Conservation (phyloP, 2,113 vertebrate species). For the Cinclus cinclus region DNA sequence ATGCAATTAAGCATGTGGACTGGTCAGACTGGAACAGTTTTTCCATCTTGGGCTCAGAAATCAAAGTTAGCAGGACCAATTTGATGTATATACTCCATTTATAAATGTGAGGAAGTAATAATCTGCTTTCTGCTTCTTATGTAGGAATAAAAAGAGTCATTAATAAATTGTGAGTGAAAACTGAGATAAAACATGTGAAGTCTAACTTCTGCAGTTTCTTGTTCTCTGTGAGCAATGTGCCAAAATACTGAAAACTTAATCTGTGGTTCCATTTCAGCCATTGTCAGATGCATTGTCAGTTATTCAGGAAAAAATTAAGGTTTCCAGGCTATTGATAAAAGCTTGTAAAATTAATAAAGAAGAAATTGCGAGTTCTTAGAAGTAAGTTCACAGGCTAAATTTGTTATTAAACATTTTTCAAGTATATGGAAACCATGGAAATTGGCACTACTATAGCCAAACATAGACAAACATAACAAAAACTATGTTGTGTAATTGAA, state of each 20-base stretch:
- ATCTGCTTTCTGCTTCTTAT: neutral
- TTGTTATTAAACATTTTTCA: neutral
- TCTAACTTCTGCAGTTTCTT: neutral
- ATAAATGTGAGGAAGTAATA: neutral
- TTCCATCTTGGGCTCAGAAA: neutral
- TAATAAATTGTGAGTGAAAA: constrained; percentile 24
- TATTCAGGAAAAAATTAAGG: neutral
- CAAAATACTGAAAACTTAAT: neutral
- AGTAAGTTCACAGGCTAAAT: neutral
- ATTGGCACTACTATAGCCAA: neutral
- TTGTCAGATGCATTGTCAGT: neutral
- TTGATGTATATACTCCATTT: neutral
- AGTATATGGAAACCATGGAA: neutral
- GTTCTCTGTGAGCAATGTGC: neutral
- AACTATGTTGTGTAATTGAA: neutral
- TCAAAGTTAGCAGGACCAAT: neutral
- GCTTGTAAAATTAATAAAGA: neutral
- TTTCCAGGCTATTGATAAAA: neutral
- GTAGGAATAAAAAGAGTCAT: neutral
- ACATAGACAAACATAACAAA: neutral
- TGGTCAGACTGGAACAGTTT: neutral
- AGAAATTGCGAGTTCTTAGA: neutral
- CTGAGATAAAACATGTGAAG: neutral
- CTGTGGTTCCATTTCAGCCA: neutral
- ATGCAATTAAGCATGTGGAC: neutral